These are phyloP conservation scores for Orgyia antiqua DNA, from an alignment of 2,888 invertebrate species.

Conservation along the genomic window DNA sequence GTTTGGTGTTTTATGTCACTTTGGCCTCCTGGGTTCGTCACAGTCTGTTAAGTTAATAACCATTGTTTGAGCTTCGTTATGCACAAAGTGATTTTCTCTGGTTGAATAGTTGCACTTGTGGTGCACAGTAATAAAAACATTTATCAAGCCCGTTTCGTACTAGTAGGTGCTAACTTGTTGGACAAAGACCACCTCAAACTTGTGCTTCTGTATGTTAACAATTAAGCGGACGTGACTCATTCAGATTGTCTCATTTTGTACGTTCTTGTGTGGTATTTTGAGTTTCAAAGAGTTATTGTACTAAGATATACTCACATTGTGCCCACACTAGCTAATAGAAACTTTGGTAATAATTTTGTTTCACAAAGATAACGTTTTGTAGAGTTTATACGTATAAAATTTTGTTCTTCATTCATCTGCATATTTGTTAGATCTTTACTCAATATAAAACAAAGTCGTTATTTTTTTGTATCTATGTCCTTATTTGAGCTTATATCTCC, in stretches of 20 bases:
- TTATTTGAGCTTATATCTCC: no score
- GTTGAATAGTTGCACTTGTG: constrained; percentile 54
- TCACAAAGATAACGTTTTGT: no score
- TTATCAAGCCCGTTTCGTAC: constrained; percentile 39
- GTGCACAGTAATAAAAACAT: constrained; percentile 52
- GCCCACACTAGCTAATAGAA: constrained; percentile 10
- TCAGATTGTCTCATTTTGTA: constrained; percentile 28
- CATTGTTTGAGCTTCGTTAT: constrained; percentile 65
- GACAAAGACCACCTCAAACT: constrained; percentile 54
- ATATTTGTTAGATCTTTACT: no score
- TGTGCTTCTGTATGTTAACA: constrained; percentile 43
- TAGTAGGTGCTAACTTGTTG: constrained; percentile 53
- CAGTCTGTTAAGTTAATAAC: constrained; percentile 44
- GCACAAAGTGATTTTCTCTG: constrained; percentile 62
- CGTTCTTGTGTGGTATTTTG: constrained; percentile 24
- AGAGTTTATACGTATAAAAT: no score
- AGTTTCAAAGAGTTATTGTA: constrained; percentile 10
- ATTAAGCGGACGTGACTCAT: constrained; percentile 41
- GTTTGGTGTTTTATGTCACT: constrained; percentile 24
- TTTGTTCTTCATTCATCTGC: no score
- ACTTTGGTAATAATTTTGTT: neutral
- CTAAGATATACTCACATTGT: constrained; percentile 14
- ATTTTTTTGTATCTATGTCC: no score
- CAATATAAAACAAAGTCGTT: no score
- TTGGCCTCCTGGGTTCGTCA: constrained; percentile 53